Evolutionary conservation across 2,797 vertebrate species (phyloP), one percentile per base, ranked within the genome.

Genomic region (Euthynnus affinis): DNA sequence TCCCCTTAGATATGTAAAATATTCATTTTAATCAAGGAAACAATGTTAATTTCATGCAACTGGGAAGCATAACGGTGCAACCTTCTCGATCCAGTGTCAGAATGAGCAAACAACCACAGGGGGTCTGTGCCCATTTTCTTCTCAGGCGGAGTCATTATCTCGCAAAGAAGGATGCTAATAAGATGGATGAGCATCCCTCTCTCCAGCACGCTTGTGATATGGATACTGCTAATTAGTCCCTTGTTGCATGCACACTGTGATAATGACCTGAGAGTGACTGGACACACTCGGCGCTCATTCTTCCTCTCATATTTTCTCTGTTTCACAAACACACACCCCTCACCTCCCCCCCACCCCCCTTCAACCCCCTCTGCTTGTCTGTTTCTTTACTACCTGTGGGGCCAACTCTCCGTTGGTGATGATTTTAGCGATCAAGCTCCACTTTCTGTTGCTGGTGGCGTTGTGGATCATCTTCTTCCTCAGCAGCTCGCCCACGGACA

Each of bases 371-470:
- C 53, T 29, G 10, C 13, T 34, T 20, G 40, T 70, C 55, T 63
- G 29, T 68, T 27, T 32, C 57, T 63, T 22, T 10, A 9, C 71
- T 97, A 99, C 98, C 98, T 99, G 98, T 48, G 98, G 98, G 37
- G 98, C 98, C 92, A 99, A 85, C 89, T 99, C 98, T 79, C 98
- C 98, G 3, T 97, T 99, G 86, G 98, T 99, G 92, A 99, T 99
- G 91, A 99, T 99, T 93, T 97, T 98, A 40, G 98, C 98, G 55
- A 99, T 99, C 75, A 99, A 94, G 89, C 98, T 98, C 98, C 98
- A 99, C 89, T 99, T 99, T 74, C 98, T 94, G 88, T 98, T 99
- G 94, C 98, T 98, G 91, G 97, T 99, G 81, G 98, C 96, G n/a
- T 95, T 98, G 91, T 99, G 98, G 91, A 99, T 99, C 96, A 96